Base-by-base conservation (phyloP, 2,888 invertebrate genomes). In the Thera obeliscata region DNA sequence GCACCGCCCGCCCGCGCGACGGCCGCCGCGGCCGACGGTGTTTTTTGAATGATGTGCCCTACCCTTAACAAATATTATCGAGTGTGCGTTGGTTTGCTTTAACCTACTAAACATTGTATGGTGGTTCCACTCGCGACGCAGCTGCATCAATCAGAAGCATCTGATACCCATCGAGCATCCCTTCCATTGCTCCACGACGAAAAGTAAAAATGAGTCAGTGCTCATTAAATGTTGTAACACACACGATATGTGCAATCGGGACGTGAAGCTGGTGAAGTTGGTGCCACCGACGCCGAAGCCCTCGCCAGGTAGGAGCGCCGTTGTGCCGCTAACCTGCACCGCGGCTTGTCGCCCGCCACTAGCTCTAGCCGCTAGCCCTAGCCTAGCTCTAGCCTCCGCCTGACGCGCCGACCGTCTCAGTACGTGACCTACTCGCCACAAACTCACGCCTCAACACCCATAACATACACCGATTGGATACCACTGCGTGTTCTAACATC, bases 141-240 rank as follows among this genome's bases (percentile, higher is more conserved):
- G 97, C 95, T 97, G 97, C 94, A 95, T 97, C 95, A 95, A 95
- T 90, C 95, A 94, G 94, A 94, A 94, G 90, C 94, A 96, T 90
- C 94, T 95, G 94, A 95, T 96, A 90, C 97, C 97, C 89, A 95
- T 95, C 92, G 96, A 96, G 94, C 96, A 97, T 90, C 96, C 96
- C 91, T 95, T 97, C 95, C 95, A 96, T 95, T 97, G 97, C 95
- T 95, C 96, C 94, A 95, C 95, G 91, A 95, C 96, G 91, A 95
- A 95, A 94, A 94, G 95, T 94, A 94, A 95, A 94, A 96, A 96
- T 94, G 95, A 95, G 86, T 95, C 96, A 81, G 96, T 96, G 95
- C 95, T 95, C 94, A 96, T 97, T 94, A 95, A 95, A 88, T 97
- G 97, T 96, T 97, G 97, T 95, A 95, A 95, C 90, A 94, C 95